A percentile compares a stretch with the other conserved stretches of the same genome.
Evolutionary conservation across 2,888 invertebrate genomes (phyloP).

Genomic region (Epinotia demarniana): DNA sequence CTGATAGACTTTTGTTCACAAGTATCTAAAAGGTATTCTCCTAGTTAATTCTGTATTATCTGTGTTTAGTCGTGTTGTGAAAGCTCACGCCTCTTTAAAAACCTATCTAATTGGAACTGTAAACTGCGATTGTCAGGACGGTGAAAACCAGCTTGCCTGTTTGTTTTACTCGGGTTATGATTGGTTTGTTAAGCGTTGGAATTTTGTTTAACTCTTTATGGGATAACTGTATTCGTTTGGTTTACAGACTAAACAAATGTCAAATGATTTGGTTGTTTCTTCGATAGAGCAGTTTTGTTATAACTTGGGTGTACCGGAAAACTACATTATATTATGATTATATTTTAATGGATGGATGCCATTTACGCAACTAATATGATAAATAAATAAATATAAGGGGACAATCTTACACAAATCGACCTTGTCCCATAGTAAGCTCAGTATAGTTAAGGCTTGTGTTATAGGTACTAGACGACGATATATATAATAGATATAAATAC

Average conservation of each 20-base stretch:
- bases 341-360: no score
- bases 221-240: constrained; percentile 17
- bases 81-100: constrained; percentile 37
- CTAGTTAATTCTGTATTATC: not conserved
- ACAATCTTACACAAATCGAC: no score
- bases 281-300: not conserved
- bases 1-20: not conserved
- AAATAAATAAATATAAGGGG: no score
- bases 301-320: not conserved
- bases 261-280: not conserved
- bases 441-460: no score
- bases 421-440: no score
- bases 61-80: constrained; percentile 14
- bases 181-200: constrained; percentile 37
- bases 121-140: constrained; percentile 33
- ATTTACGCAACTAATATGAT: no score
- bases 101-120: constrained; percentile 40
- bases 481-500: no score
- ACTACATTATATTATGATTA: no score
- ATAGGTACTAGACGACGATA: no score
- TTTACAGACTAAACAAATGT: constrained; percentile 1
- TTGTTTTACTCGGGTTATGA: constrained; percentile 38
- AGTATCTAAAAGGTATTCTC: not conserved
- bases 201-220: constrained; percentile 30
- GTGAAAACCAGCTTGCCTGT: constrained; percentile 31